Evolutionary conservation across 2,113 vertebrate genomes (phyloP).

Genomic region (Gadus macrocephalus): DNA sequence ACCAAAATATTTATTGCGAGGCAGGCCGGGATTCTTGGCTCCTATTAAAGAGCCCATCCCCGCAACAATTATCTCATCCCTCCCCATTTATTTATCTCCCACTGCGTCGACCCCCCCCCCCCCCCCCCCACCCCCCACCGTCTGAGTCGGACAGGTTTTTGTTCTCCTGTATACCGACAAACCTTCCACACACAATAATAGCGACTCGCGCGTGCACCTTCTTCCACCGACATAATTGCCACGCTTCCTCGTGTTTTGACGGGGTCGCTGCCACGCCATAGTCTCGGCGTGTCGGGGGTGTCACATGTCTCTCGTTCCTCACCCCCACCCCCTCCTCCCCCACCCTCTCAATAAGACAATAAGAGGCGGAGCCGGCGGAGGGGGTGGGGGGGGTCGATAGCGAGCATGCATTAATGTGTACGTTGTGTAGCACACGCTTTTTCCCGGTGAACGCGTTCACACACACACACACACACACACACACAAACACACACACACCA

Average conservation of each 20-base stretch:
- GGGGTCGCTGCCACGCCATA: constrained; percentile 13
- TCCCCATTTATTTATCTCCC: not conserved
- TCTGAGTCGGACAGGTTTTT: too few relatives aligned
- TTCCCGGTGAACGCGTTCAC: not conserved
- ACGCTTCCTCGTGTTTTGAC: constrained; percentile 45
- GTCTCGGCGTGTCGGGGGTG: constrained; percentile 50
- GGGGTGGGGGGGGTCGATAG: not conserved
- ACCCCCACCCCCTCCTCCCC: too few relatives aligned
- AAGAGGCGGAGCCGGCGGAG: not conserved
- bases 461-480: constrained; percentile 16
- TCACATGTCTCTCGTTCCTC: constrained; percentile 52
- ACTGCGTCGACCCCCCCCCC: too few relatives aligned
- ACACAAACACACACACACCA: constrained; percentile 15
- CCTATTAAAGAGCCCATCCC: too few relatives aligned
- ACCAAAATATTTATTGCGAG: not conserved
- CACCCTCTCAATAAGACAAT: not conserved
- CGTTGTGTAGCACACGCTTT: too few relatives aligned
- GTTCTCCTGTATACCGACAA: too few relatives aligned
- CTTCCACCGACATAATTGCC: constrained; percentile 33
- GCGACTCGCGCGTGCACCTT: constrained; percentile 25
- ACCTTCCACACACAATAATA: too few relatives aligned
- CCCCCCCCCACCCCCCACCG: not conserved
- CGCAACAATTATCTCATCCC: not conserved
- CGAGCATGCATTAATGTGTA: not conserved
- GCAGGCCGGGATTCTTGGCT: too few relatives aligned